Conservation (phyloP, 2,797 vertebrate genomes). For the Heliangelus exortis region DNA sequence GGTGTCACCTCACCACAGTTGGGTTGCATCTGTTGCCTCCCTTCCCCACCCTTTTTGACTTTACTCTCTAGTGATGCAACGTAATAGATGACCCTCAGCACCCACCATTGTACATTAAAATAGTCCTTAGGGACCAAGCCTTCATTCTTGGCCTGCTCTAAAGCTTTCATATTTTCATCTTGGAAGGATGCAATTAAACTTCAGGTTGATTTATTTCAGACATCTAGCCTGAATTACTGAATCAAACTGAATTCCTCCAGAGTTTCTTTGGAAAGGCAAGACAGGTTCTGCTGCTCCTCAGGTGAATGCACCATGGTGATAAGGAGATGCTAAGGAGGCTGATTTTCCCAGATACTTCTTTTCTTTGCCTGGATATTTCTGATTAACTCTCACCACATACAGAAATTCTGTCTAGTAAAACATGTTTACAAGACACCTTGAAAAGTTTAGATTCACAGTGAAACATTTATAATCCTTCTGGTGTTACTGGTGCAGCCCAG, state of each 20-base stretch:
- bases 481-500: neutral
- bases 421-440: neutral
- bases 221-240: neutral
- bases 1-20: neutral
- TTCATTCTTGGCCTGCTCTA: neutral
- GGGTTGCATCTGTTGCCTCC: neutral
- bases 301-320: neutral
- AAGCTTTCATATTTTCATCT: neutral
- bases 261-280: neutral
- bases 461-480: neutral
- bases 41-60: neutral
- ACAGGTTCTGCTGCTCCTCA: neutral
- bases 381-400: neutral
- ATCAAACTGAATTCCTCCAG: neutral
- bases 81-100: neutral
- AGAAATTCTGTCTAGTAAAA: neutral
- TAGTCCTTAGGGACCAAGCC: neutral
- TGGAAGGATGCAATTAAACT: neutral
- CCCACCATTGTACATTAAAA: fast-evolving
- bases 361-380: neutral
- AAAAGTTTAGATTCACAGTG: neutral
- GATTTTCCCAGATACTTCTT: neutral
- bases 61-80: neutral
- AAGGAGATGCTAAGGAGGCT: neutral
- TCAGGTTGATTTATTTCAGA: neutral